Evolutionary conservation across 2,797 vertebrate genomes (phyloP).

Genomic region (Bradypodion pumilum): DNA sequence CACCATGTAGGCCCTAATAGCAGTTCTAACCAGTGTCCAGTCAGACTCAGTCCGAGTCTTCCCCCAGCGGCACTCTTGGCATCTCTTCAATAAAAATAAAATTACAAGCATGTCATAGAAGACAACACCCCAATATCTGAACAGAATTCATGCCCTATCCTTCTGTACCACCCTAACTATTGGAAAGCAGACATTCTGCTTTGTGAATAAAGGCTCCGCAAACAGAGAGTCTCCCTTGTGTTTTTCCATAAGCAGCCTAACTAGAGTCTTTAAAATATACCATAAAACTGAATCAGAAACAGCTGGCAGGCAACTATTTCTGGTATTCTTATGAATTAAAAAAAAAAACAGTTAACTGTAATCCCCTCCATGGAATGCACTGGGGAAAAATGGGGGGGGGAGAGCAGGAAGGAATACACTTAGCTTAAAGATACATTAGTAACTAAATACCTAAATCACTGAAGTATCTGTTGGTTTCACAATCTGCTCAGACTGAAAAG

Average conservation of each 20-base stretch:
- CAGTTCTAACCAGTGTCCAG: too few species aligned
- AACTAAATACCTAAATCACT: not conserved
- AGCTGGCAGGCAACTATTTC: conserved; percentile 55
- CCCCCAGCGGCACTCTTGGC: too few species aligned
- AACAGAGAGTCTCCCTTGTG: not conserved
- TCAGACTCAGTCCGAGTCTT: too few species aligned
- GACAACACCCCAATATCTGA: not conserved
- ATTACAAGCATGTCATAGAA: not conserved
- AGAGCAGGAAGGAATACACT: not conserved
- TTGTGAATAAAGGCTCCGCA: not conserved
- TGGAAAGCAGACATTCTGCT: conserved; percentile 19
- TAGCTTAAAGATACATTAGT: conserved; percentile 24
- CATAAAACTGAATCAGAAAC: conserved; percentile 50
- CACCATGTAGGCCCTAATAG: too few species aligned
- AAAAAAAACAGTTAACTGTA: conserved; percentile 65
- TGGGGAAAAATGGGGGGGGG: conserved; percentile 30
- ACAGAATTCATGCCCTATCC: not conserved
- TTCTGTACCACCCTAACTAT: not conserved
- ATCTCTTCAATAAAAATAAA: not conserved
- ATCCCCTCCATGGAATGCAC: conserved; percentile 56
- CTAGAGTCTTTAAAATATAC: conserved; percentile 46
- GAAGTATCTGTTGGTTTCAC: conserved; percentile 2
- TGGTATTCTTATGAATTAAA: conserved; percentile 50
- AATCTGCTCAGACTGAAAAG: conserved; percentile 4
- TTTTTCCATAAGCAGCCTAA: conserved; percentile 39